Percentiles rank a stretch among this genome's conserved stretches.
These are phyloP conservation scores for Miltochrista miniata DNA, from an alignment of 2,888 invertebrate species.

Conservation along the genomic window DNA sequence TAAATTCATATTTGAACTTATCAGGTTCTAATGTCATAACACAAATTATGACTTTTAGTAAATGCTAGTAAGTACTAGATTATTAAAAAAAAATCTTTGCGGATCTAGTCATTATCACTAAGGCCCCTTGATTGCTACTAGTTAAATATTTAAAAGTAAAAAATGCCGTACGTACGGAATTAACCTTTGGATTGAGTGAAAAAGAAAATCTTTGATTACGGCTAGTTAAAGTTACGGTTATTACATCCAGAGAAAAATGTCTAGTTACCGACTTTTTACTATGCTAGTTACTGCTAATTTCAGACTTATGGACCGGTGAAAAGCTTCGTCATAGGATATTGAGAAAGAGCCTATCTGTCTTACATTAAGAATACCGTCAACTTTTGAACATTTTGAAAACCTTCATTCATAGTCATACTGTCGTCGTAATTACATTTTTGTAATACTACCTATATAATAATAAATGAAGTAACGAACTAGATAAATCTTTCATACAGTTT, in stretches of 20 bases:
- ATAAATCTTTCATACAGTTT: no score
- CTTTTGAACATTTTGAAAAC: no score
- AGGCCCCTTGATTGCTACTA: constrained; percentile 13
- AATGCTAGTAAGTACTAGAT: constrained; percentile 20
- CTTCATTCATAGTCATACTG: no score
- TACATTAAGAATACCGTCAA: no score
- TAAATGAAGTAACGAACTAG: no score
- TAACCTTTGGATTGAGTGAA: constrained; percentile 25
- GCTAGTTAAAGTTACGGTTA: background rate
- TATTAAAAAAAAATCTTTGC: background rate
- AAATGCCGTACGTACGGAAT: constrained; percentile 14
- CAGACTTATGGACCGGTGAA: no score
- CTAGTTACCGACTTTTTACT: background rate
- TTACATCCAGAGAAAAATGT: background rate
- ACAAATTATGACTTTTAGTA: background rate
- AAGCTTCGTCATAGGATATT: no score
- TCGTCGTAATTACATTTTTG: no score
- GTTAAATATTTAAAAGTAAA: constrained; percentile 7
- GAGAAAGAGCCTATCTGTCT: no score
- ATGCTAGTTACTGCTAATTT: no score
- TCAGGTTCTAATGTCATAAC: no score
- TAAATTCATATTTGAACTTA: background rate
- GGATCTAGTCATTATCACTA: constrained; percentile 21
- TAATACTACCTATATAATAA: no score
- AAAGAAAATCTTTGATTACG: background rate